phyloP scores from a whole-genome alignment of 2,888 invertebrate genomes.

The Aquatica leii region DNA sequence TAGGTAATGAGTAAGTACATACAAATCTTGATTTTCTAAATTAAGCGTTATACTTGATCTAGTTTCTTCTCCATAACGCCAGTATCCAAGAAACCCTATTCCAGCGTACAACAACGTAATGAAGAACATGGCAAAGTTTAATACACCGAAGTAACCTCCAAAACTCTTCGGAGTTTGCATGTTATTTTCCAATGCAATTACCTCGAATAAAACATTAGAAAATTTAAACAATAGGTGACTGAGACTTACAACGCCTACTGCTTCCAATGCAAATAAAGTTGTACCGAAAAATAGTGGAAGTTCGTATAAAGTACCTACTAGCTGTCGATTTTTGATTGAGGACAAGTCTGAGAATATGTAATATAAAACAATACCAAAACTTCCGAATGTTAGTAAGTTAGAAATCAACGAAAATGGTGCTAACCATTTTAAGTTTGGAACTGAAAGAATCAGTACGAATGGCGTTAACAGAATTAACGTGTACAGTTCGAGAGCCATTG shows the following conservation, averaged over 20 bases:
- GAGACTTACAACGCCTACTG: slow-evolving; percentile 90
- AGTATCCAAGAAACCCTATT: slow-evolving; percentile 89
- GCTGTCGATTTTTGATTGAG: slow-evolving; percentile 67
- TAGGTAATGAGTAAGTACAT: slow-evolving; percentile 55
- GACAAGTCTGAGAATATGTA: too few relatives aligned
- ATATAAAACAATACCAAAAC: too few relatives aligned
- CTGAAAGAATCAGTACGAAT: too few relatives aligned
- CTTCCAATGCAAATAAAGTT: slow-evolving; percentile 94
- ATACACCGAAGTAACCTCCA: slow-evolving; percentile 79
- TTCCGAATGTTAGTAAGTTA: too few relatives aligned
- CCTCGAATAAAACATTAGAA: slow-evolving; percentile 70
- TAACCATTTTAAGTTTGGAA: too few relatives aligned
- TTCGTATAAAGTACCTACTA: slow-evolving; percentile 70
- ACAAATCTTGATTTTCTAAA: slow-evolving; percentile 70
- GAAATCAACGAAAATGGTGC: too few relatives aligned
- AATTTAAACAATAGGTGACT: not conserved
- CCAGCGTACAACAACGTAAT: slow-evolving; percentile 80
- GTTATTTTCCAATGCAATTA: slow-evolving; percentile 89
- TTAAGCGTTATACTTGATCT: slow-evolving; percentile 84
- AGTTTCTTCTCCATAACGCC: slow-evolving; percentile 70
- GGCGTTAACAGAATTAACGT: too few relatives aligned
- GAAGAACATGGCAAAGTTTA: slow-evolving; percentile 82
- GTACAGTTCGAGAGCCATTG: too few relatives aligned
- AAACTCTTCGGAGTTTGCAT: slow-evolving; percentile 89
- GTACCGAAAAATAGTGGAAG: too few relatives aligned